Percentiles rank a stretch among this genome's conserved stretches.
phyloP scores from a whole-genome alignment of 2,888 invertebrate genomes.

The Congeria kusceri region DNA sequence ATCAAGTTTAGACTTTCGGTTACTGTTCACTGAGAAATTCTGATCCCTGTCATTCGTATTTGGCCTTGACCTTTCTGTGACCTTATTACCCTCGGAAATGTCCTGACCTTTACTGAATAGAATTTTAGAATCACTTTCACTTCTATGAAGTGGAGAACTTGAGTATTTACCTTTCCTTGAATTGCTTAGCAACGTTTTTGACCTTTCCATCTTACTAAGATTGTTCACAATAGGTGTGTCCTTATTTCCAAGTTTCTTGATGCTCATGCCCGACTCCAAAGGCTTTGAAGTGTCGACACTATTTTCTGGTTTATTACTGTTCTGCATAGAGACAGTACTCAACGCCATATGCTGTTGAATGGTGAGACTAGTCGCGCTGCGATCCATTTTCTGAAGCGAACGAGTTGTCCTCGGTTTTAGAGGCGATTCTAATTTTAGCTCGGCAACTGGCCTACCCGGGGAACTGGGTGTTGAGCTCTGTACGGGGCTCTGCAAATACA shows the following conservation, averaged over 20 bases:
- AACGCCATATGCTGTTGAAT: conserved; percentile 31
- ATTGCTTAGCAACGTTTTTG: conserved; percentile 55
- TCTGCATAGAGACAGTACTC: conserved; percentile 61
- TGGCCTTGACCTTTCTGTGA: conserved; percentile 25
- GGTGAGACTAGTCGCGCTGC: conserved; percentile 12
- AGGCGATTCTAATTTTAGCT: conserved; percentile 45
- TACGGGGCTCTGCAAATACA: conserved; percentile 30
- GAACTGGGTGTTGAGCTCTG: conserved; percentile 24
- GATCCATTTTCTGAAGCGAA: conserved; percentile 20
- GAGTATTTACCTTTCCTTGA: conserved; percentile 56
- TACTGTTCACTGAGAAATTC: conserved; percentile 8
- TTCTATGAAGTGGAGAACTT: conserved; percentile 41
- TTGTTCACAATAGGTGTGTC: conserved; percentile 23
- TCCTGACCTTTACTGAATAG: neutral
- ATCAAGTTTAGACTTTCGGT: conserved; percentile 4
- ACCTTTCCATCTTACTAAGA: conserved; percentile 42
- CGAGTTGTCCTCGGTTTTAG: conserved; percentile 38
- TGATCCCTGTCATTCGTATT: conserved; percentile 28
- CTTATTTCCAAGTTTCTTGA: conserved; percentile 37
- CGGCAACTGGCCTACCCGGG: conserved; percentile 43
- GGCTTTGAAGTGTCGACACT: conserved; percentile 19
- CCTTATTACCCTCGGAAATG: neutral
- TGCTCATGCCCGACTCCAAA: conserved; percentile 21
- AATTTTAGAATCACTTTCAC: conserved; percentile 34
- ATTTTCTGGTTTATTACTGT: conserved; percentile 30